Evolutionary conservation across 2,113 vertebrate species (phyloP).

Genomic region (Cromileptes altivelis): DNA sequence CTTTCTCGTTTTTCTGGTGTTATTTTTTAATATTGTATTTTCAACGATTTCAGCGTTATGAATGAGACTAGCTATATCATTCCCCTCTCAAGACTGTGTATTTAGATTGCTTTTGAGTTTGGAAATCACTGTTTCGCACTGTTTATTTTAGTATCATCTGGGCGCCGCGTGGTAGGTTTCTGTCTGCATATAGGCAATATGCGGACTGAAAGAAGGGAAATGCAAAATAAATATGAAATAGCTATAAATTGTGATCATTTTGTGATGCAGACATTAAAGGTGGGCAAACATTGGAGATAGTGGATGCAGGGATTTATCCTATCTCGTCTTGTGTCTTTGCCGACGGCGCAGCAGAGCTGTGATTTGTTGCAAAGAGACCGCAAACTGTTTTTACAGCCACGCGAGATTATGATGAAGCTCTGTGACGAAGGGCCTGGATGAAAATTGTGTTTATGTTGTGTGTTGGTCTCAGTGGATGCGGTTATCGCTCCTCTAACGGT

Average conservation of each 20-base stretch:
- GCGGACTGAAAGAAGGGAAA: background rate
- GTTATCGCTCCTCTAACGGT: background rate
- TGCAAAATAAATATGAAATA: background rate
- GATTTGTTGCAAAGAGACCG: slow-evolving; percentile 57
- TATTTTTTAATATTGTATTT: background rate
- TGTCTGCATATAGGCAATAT: background rate
- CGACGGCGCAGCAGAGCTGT: slow-evolving; percentile 31
- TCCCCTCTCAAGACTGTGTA: fast-evolving
- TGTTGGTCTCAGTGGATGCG: background rate
- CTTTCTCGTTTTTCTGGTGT: background rate
- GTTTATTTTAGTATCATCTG: too few species aligned
- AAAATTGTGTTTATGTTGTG: slow-evolving; percentile 33
- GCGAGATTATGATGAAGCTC: slow-evolving; percentile 62
- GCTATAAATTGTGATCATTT: background rate
- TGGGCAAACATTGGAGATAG: fast-evolving
- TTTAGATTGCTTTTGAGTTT: too few species aligned
- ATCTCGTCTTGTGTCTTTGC: background rate
- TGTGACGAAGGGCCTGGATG: slow-evolving; percentile 35
- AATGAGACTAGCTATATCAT: background rate
- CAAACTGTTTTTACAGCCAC: slow-evolving; percentile 42
- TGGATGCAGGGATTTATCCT: background rate
- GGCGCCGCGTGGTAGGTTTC: background rate
- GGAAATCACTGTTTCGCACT: background rate
- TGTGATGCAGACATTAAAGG: background rate
- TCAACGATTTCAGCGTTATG: background rate